A percentile compares a stretch with the other conserved stretches of the same genome.
These are phyloP conservation scores for Poeciliopsis occidentalis DNA, from an alignment of 2,113 vertebrate genomes.

Conservation along the genomic window DNA sequence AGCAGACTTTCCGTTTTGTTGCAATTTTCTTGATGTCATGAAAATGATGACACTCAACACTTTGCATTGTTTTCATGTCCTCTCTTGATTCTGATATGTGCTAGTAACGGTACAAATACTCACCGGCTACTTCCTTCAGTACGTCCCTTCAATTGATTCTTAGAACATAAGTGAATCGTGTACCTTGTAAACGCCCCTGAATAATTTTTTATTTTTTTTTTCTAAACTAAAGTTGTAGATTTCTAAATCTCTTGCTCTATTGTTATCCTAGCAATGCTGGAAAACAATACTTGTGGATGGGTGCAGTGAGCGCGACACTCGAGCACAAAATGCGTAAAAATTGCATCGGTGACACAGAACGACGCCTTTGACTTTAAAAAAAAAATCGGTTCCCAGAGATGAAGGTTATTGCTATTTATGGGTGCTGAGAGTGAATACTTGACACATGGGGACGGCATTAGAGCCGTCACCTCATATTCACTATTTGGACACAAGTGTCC, in stretches of 20 bases:
- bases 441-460: not conserved
- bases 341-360: too few relatives aligned
- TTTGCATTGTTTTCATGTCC: not conserved
- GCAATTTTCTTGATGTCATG: not conserved
- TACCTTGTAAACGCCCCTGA: not conserved
- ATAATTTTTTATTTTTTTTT: not conserved
- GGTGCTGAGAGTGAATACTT: not conserved
- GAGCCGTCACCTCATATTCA: not conserved
- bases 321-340: too few relatives aligned
- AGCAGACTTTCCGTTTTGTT: conserved; percentile 3
- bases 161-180: not conserved
- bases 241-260: too few relatives aligned
- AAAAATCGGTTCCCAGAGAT: not conserved
- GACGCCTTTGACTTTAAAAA: too few relatives aligned
- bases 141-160: not conserved
- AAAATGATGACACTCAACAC: not conserved
- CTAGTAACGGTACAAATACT: not conserved
- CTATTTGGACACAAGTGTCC: too few relatives aligned
- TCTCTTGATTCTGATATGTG: not conserved
- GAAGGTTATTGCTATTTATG: not conserved
- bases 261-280: not conserved
- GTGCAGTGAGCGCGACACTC: too few relatives aligned
- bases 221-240: too few relatives aligned
- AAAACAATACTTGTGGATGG: not conserved
- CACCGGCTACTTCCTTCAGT: not conserved